phyloP scores from a whole-genome alignment of 1,140 invertebrate species.

The Bactericera cockerelli region DNA sequence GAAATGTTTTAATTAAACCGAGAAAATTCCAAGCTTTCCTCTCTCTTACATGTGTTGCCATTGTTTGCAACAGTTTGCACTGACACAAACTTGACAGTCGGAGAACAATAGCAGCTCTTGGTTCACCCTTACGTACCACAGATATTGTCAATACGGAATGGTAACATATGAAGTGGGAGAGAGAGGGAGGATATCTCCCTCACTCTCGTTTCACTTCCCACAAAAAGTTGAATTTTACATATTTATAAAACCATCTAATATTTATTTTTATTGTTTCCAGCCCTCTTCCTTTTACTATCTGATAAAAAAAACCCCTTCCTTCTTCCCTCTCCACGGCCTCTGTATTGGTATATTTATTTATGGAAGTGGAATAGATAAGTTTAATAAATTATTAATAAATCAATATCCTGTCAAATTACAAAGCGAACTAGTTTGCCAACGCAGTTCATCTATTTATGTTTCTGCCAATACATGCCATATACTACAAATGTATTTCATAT shows the following conservation, averaged over 20 bases:
- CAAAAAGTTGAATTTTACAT: constrained; percentile 7
- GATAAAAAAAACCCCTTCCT: not conserved
- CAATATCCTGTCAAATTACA: no score
- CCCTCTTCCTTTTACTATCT: constrained; percentile 7
- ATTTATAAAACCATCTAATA: constrained; percentile 8
- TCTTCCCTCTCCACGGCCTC: not conserved
- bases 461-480: no score
- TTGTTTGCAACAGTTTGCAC: constrained; percentile 6
- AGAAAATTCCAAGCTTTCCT: not conserved
- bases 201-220: not conserved
- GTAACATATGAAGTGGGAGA: not conserved
- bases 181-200: not conserved
- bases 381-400: constrained; percentile 4
- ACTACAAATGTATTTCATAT: no score
- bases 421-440: no score
- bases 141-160: constrained; percentile 4
- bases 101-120: not conserved
- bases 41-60: constrained; percentile 4
- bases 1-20: constrained; percentile 5
- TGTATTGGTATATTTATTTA: constrained; percentile 5
- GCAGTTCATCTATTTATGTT: no score
- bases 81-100: constrained; percentile 4
- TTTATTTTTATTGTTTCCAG: constrained; percentile 8
- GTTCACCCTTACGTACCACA: constrained; percentile 5
- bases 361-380: constrained; percentile 7